A percentile compares a stretch with the other conserved stretches of the same genome.
Evolutionary conservation across 2,888 invertebrate species (phyloP).

Genomic region (Oxystoma pomonae): DNA sequence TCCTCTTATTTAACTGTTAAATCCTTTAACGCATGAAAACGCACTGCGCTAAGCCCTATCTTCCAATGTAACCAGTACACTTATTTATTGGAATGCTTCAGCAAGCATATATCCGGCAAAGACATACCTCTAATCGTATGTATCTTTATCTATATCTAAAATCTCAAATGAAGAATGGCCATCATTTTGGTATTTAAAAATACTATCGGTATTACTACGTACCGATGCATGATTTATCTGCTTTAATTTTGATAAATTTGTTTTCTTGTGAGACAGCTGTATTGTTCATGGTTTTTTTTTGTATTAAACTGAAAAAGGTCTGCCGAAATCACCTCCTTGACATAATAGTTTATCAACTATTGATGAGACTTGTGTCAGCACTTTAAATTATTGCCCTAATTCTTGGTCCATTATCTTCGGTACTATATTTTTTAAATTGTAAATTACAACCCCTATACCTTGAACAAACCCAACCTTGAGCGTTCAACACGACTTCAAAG

Average conservation of each 20-base stretch:
- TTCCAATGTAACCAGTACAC: not conserved
- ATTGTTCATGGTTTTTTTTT: too few relatives aligned
- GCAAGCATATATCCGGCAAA: not conserved
- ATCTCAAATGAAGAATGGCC: not conserved
- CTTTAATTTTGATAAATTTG: not conserved
- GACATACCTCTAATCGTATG: not conserved
- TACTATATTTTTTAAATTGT: too few relatives aligned
- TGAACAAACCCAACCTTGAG: not conserved
- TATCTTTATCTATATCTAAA: not conserved
- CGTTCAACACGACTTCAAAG: not conserved
- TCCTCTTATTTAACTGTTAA: not conserved
- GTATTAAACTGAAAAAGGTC: too few relatives aligned
- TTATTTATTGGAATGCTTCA: not conserved
- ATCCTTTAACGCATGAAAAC: not conserved
- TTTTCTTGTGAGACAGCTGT: too few relatives aligned
- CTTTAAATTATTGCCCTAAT: too few relatives aligned
- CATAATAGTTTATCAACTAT: too few relatives aligned
- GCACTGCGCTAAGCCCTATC: not conserved
- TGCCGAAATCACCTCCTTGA: too few relatives aligned
- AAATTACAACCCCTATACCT: not conserved
- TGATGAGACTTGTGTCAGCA: too few relatives aligned
- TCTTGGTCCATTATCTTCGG: too few relatives aligned
- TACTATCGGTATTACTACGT: not conserved
- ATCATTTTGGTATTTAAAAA: not conserved
- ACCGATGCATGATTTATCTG: not conserved